These are phyloP conservation scores for Lysandra bellargus DNA, from an alignment of 2,888 invertebrate species.

Conservation along the genomic window DNA sequence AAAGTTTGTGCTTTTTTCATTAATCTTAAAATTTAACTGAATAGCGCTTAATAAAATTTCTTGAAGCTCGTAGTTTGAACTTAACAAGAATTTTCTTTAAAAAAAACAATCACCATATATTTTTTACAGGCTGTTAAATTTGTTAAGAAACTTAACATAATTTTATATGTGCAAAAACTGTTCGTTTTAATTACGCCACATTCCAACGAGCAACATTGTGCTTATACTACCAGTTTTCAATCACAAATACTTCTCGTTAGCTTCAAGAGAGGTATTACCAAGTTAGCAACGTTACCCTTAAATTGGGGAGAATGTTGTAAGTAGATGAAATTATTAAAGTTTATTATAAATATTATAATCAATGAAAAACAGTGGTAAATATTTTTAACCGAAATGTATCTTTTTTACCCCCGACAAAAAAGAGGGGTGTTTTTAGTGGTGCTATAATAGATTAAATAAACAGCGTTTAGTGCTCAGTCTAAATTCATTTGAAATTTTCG, in stretches of 20 bases:
- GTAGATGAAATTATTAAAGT: no score
- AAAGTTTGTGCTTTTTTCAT: not conserved
- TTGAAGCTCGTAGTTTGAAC: not conserved
- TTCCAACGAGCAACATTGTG: conserved; percentile 68
- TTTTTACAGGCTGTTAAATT: conserved; percentile 39
- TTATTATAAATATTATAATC: no score
- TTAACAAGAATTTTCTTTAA: not conserved
- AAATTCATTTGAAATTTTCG: no score
- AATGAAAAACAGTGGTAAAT: no score
- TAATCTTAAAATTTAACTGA: not conserved
- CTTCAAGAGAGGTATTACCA: not conserved
- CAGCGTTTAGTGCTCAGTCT: no score
- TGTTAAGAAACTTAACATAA: conserved; percentile 58
- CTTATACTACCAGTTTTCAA: conserved; percentile 39
- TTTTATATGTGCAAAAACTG: conserved; percentile 65
- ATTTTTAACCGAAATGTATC: no score
- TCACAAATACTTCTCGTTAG: conserved; percentile 12
- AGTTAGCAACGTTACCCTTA: not conserved
- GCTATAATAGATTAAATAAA: no score
- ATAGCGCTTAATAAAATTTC: not conserved
- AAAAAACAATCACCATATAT: not conserved
- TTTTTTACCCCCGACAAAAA: no score
- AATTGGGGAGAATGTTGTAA: not conserved
- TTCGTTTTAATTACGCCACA: conserved; percentile 72
- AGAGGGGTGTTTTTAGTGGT: no score